phyloP scores from a whole-genome alignment of 1,140 invertebrate species.

The Achatina immaculata region DNA sequence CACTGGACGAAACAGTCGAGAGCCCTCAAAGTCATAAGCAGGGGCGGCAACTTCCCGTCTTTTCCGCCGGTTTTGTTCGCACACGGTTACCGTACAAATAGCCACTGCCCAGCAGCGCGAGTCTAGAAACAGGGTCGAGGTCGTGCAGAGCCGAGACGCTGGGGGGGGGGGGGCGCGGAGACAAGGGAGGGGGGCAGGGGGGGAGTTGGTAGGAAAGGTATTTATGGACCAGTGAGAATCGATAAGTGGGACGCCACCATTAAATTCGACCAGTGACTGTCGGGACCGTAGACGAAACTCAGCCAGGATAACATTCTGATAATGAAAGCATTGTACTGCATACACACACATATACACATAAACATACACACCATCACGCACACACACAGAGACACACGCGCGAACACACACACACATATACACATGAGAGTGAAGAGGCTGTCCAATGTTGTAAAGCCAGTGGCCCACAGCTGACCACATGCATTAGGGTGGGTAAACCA shows the following conservation, averaged over 20 bases:
- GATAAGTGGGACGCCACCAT: slow-evolving; percentile 7
- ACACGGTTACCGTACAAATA: neutral
- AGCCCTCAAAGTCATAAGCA: neutral
- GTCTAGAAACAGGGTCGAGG: neutral
- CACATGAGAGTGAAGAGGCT: too few species aligned
- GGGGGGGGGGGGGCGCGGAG: neutral
- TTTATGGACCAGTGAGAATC: neutral
- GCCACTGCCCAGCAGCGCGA: slow-evolving; percentile 7
- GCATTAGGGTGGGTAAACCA: too few species aligned
- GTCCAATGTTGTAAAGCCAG: too few species aligned
- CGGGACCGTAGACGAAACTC: too few species aligned
- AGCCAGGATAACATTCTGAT: neutral
- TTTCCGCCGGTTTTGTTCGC: neutral
- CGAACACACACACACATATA: too few species aligned
- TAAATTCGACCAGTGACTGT: slow-evolving; percentile 12
- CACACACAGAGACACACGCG: too few species aligned
- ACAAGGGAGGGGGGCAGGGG: neutral
- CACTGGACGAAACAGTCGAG: too few species aligned
- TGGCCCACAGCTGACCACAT: too few species aligned
- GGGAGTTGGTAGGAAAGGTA: neutral
- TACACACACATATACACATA: too few species aligned
- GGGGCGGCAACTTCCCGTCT: neutral
- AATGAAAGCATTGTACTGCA: too few species aligned
- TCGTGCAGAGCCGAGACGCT: neutral
- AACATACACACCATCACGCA: too few species aligned